phyloP scores from a whole-genome alignment of 2,888 invertebrate species.

The Perdita meconis region DNA sequence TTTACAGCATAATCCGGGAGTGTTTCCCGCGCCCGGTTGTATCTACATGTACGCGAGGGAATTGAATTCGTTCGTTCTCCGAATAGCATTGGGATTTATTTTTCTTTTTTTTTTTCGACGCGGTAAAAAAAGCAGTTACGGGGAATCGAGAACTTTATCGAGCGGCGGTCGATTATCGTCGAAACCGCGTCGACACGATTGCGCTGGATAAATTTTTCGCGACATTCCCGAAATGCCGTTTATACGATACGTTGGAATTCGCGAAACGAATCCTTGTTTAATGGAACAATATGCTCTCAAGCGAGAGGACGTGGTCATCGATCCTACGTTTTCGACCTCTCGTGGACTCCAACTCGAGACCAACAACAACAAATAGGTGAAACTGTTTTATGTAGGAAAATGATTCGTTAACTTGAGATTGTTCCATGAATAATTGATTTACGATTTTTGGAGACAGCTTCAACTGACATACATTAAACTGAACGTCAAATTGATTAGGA shows the following conservation, averaged over 20 bases:
- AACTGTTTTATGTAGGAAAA: not conserved
- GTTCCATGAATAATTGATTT: too few species aligned
- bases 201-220: slow-evolving; percentile 9
- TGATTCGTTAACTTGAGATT: too few species aligned
- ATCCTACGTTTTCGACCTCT: not conserved
- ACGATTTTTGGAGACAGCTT: too few species aligned
- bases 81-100: slow-evolving; percentile 12
- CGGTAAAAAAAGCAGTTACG: slow-evolving; percentile 19
- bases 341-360: not conserved
- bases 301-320: not conserved
- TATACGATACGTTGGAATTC: not conserved
- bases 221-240: slow-evolving; percentile 9
- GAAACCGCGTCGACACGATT: slow-evolving; percentile 7
- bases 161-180: slow-evolving; percentile 29
- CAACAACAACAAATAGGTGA: not conserved
- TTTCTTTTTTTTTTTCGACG: not conserved
- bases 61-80: slow-evolving; percentile 27
- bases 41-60: not conserved
- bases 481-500: too few species aligned
- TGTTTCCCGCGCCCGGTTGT: slow-evolving; percentile 1
- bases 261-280: slow-evolving; percentile 33
- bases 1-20: slow-evolving; percentile 20
- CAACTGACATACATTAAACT: too few species aligned
- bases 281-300: slow-evolving; percentile 4
- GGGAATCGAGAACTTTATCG: slow-evolving; percentile 35